Percentiles rank a stretch among this genome's conserved stretches.
phyloP scores from a whole-genome alignment of 2,113 vertebrate species.

The Xiphorhynchus elegans region DNA sequence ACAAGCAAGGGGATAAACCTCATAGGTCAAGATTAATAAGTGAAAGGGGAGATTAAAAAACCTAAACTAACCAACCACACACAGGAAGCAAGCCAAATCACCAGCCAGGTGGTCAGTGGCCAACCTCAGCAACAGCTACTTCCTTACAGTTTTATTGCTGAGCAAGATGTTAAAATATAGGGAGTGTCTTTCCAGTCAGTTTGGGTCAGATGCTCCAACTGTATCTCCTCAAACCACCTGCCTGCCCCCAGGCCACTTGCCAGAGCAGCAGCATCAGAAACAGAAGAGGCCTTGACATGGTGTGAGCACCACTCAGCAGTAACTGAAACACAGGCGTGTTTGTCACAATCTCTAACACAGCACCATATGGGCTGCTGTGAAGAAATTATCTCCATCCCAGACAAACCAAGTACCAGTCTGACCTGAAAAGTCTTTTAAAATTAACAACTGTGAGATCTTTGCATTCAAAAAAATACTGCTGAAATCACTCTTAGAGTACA shows the following conservation, averaged over 20 bases:
- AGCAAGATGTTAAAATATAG: background rate
- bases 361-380: conserved; percentile 37
- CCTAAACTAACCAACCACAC: background rate
- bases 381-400: background rate
- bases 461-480: background rate
- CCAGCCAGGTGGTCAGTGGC: background rate
- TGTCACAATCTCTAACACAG: background rate
- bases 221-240: background rate
- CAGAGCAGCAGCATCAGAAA: background rate
- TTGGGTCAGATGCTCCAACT: background rate
- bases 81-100: background rate
- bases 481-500: background rate
- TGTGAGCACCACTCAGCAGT: background rate
- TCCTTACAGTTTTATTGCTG: background rate
- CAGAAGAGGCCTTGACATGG: background rate
- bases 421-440: background rate
- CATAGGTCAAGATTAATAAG: background rate
- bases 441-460: background rate
- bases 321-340: background rate
- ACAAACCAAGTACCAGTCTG: background rate
- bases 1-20: background rate
- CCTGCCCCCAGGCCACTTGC: background rate
- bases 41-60: background rate
- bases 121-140: background rate
- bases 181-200: background rate